phyloP scores from a whole-genome alignment of 2,888 invertebrate species.

The Adelphocoris suturalis region DNA sequence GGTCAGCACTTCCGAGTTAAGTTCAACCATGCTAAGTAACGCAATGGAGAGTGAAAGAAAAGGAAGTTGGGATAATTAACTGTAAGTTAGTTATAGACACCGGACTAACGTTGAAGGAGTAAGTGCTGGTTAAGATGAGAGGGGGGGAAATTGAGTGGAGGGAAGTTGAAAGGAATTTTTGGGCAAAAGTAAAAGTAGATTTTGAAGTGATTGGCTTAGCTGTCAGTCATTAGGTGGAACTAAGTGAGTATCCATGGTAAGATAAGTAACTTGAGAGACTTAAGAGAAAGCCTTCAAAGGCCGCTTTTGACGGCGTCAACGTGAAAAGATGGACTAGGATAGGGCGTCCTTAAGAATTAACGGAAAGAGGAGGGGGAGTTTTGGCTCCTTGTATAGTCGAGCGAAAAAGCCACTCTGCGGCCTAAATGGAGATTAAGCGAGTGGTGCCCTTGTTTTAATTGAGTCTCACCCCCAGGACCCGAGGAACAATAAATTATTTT shows the following conservation, averaged over 20 bases:
- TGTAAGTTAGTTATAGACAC: constrained; percentile 32
- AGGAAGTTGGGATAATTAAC: constrained; percentile 17
- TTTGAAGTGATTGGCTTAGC: constrained; percentile 51
- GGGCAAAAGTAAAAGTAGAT: constrained; percentile 35
- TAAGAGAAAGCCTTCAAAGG: constrained; percentile 42
- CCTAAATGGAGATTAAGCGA: constrained; percentile 62
- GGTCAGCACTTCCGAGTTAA: constrained; percentile 12
- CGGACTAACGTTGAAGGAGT: background rate
- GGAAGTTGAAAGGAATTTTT: background rate
- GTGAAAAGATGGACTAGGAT: constrained; percentile 12
- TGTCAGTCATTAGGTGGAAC: background rate
- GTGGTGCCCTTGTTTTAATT: constrained; percentile 54
- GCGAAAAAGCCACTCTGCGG: constrained; percentile 55
- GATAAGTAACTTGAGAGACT: constrained; percentile 17
- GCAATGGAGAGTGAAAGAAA: background rate
- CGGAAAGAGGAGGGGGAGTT: background rate
- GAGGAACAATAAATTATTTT: constrained; percentile 56
- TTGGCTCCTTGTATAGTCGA: background rate
- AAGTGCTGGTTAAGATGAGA: background rate
- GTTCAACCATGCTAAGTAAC: constrained; percentile 1
- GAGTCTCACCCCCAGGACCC: constrained; percentile 37
- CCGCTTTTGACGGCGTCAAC: background rate
- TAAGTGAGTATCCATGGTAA: background rate
- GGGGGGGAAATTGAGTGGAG: background rate
- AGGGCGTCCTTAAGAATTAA: background rate